A percentile compares a stretch with the other conserved stretches of the same genome.
Evolutionary conservation across 2,888 invertebrate genomes (phyloP).

Genomic region (Stegophylla sp.): DNA sequence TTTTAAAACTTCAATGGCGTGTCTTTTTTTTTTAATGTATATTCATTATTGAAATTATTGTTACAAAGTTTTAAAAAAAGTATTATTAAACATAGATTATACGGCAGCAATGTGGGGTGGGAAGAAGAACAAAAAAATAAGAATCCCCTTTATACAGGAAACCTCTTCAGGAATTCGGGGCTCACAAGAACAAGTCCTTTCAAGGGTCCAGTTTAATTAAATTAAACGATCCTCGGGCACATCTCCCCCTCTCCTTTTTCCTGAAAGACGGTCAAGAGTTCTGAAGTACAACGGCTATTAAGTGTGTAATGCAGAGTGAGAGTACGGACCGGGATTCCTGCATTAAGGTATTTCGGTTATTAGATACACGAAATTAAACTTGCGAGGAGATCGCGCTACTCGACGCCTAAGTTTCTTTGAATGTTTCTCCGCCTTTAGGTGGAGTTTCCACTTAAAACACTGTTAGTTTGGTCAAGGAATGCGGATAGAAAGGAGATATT

Average conservation of each 20-base stretch:
- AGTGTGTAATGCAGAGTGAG: slow-evolving; percentile 47
- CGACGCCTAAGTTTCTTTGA: slow-evolving; percentile 57
- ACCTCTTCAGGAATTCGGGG: slow-evolving; percentile 52
- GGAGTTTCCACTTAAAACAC: slow-evolving; percentile 37
- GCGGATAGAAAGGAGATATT: slow-evolving; percentile 9
- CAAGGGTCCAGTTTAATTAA: slow-evolving; percentile 58
- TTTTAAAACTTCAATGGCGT: slow-evolving; percentile 32
- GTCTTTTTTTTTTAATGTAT: slow-evolving; percentile 3
- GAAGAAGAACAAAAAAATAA: slow-evolving; percentile 10
- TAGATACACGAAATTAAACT: slow-evolving; percentile 58
- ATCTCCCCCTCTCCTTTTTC: slow-evolving; percentile 11
- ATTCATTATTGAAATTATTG: slow-evolving; percentile 47
- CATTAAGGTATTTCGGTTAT: slow-evolving; percentile 58
- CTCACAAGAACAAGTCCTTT: slow-evolving; percentile 50
- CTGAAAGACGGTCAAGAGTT: slow-evolving; percentile 56
- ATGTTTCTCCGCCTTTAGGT: slow-evolving; percentile 32
- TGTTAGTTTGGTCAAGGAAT: slow-evolving; percentile 45
- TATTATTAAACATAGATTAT: slow-evolving; percentile 9
- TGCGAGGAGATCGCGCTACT: slow-evolving; percentile 21
- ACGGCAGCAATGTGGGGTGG: background rate
- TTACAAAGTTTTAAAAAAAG: slow-evolving; percentile 11
- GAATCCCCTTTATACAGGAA: slow-evolving; percentile 34
- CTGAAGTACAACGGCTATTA: slow-evolving; percentile 54
- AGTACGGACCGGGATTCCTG: slow-evolving; percentile 43
- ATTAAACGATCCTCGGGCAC: slow-evolving; percentile 49